Evolutionary conservation across 2,797 vertebrate species (phyloP), one percentile per base, ranked within the genome.

Genomic region (Myotis daubentonii): DNA sequence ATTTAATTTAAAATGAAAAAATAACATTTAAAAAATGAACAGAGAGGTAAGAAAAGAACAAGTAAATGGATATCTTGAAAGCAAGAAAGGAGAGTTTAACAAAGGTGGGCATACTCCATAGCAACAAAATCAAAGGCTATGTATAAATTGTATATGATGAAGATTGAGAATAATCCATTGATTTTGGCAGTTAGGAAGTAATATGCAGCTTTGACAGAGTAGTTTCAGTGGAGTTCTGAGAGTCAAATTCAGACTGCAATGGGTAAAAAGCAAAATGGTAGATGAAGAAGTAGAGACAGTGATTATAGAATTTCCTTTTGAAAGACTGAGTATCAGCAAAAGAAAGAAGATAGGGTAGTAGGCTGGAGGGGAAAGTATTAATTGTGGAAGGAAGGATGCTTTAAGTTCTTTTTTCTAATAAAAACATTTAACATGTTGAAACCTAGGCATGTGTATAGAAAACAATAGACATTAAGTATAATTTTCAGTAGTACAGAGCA

Each of bases 341-440:
- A 93, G 76, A 38, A 93, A 23, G 47, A 91, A 93, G 36, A 79
- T 12, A 9, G 30, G 12, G 4, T n/a, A 92, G 66, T n/a, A 85
- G 57, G 57, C n/a, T 71, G 92, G 85, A 88, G 16, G 33, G 16
- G 74, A 28, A 89, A 87, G 13, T 89, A 51, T 65, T 65, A 23
- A 78, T 25, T 84, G 44, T 19, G 7, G 53, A 70, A 72, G 89
- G n/a, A 33, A 78, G 89, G n/a, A 33, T 55, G 33, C 8, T 81
- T 93, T 82, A 44, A 44, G 51, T 47, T 60, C 44, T 75, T 70
- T 82, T 71, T 71, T 83, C 53, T 78, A 93, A 75, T 85, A 84
- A 80, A 88, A 95, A 95, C 68, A 89, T 66, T 91, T 87, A 72
- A 91, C 33, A 87, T 83, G 30, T 47, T 83, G 41, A 93, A 89